A percentile compares a stretch with the other conserved stretches of the same genome.
Conservation (phyloP, 2,113 vertebrate genomes). For the Catharus minimus region DNA sequence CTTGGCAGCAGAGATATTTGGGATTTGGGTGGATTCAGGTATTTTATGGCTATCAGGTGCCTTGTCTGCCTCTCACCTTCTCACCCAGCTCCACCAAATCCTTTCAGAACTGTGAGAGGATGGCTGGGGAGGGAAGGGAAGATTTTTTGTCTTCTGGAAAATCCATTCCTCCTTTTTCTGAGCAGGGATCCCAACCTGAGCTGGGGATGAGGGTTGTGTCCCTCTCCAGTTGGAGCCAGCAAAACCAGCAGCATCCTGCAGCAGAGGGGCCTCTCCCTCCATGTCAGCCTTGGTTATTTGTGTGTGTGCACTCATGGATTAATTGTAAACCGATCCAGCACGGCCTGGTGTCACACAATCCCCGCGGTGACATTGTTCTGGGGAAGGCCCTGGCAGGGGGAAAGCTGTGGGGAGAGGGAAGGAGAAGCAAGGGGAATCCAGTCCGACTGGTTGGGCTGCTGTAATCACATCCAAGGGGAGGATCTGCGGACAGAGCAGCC, state of each 20-base stretch:
- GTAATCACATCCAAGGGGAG: not conserved
- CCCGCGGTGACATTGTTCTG: not conserved
- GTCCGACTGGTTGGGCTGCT: constrained; percentile 44
- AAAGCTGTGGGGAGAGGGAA: not conserved
- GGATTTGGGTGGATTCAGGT: not conserved
- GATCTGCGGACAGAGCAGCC: not conserved
- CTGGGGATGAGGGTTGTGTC: not conserved
- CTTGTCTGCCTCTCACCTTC: not conserved
- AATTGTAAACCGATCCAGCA: not conserved
- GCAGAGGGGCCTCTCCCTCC: not conserved
- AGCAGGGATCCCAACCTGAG: not conserved
- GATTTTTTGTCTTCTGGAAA: not conserved
- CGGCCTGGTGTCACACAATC: not conserved
- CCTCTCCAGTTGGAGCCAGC: not conserved
- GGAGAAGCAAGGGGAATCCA: constrained; percentile 4
- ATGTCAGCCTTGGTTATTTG: not conserved
- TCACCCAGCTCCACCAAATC: not conserved
- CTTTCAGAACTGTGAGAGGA: not conserved
- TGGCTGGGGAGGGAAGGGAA: not conserved
- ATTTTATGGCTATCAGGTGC: not conserved
- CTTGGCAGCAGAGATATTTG: not conserved
- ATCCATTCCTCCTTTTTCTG: accelerated
- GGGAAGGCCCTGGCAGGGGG: not conserved
- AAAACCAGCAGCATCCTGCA: not conserved
- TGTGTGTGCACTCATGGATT: constrained; percentile 24